These are phyloP conservation scores for Bombus balteatus DNA, from an alignment of 1,140 invertebrate genomes.

Conservation along the genomic window DNA sequence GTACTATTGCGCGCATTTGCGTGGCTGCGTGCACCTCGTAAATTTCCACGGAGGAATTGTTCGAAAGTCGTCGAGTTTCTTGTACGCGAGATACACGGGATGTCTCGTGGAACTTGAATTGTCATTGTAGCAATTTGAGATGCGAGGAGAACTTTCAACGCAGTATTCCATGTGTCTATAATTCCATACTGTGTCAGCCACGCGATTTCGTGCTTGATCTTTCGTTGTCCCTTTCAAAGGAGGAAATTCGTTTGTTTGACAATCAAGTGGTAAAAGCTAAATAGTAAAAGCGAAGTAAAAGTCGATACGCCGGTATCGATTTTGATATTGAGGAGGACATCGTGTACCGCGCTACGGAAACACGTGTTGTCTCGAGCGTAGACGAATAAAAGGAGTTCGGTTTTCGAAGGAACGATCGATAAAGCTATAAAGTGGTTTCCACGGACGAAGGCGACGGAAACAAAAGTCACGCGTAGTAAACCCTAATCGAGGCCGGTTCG, in stretches of 20 bases:
- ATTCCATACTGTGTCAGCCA: neutral
- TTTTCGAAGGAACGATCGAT: slow-evolving; percentile 39
- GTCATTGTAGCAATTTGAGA: neutral
- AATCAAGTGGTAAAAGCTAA: too few species aligned
- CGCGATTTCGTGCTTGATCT: neutral
- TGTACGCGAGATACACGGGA: neutral
- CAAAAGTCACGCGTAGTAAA: slow-evolving; percentile 11
- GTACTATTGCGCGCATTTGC: neutral
- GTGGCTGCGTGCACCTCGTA: neutral
- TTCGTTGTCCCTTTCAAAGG: too few species aligned
- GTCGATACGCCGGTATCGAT: neutral
- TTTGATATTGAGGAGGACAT: neutral
- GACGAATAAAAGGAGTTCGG: neutral
- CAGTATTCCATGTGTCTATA: neutral
- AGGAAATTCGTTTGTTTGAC: too few species aligned
- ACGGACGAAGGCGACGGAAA: neutral
- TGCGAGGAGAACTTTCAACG: neutral
- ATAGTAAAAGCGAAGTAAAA: too few species aligned
- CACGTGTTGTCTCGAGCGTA: slow-evolving; percentile 28
- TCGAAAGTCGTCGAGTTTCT: neutral
- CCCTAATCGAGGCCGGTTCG: neutral
- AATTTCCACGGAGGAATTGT: neutral
- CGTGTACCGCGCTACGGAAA: slow-evolving; percentile 11
- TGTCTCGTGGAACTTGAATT: neutral
- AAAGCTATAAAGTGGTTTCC: slow-evolving; percentile 17